Conservation (phyloP, 30 jellyfish, hydroid and myxozoan genomes). For the Nemopilema nomurai region DNA sequence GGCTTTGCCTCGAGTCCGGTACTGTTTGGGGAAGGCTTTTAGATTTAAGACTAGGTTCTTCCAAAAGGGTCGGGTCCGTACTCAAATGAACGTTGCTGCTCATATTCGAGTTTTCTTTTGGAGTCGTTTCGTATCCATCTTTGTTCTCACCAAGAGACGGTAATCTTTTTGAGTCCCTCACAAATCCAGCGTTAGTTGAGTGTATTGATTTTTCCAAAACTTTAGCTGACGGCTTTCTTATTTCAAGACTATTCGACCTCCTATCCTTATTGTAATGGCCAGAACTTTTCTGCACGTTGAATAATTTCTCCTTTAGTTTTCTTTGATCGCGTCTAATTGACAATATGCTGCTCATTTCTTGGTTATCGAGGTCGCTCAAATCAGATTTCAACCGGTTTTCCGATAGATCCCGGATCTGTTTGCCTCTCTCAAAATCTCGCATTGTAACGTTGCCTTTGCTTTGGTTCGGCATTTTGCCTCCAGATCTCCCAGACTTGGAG, state of each 20-base stretch:
- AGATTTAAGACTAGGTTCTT: background rate
- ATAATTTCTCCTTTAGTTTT: slow-evolving; percentile 35
- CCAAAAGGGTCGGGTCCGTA: no score
- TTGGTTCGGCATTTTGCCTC: background rate
- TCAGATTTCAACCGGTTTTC: slow-evolving; percentile 29
- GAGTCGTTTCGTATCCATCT: background rate
- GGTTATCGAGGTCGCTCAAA: slow-evolving; percentile 42
- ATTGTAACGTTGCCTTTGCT: slow-evolving; percentile 28
- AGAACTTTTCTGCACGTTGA: slow-evolving; percentile 33
- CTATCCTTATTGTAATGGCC: slow-evolving; percentile 21
- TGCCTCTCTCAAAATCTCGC: slow-evolving; percentile 47
- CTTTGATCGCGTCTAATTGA: slow-evolving; percentile 46
- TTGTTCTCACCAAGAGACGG: background rate
- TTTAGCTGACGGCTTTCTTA: background rate
- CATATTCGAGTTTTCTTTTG: background rate
- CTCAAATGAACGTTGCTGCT: background rate
- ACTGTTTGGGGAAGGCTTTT: background rate
- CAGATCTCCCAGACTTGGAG: background rate
- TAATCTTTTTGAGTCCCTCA: background rate
- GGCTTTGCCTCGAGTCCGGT: background rate
- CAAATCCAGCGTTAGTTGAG: background rate
- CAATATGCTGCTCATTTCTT: slow-evolving; percentile 41
- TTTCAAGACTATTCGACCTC: background rate
- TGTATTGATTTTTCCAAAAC: background rate
- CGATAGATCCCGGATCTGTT: slow-evolving; percentile 31